Evolutionary conservation across 2,113 vertebrate species (phyloP).

Genomic region (Entomyzon cyanotis): DNA sequence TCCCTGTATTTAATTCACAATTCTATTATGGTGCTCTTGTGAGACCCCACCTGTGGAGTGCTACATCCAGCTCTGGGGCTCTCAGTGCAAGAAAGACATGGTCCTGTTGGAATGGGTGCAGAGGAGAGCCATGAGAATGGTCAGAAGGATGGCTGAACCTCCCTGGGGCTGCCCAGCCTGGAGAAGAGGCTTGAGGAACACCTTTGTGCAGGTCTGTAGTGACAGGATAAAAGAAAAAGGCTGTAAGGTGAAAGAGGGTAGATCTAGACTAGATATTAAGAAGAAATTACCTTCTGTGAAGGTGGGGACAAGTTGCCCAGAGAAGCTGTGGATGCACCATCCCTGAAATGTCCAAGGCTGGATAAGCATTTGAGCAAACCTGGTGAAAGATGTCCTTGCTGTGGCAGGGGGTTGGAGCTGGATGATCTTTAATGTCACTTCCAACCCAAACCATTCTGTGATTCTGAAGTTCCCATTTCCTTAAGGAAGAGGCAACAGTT

Average conservation of each 20-base stretch:
- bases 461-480: neutral
- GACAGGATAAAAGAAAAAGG: too few relatives aligned
- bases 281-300: neutral
- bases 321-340: neutral
- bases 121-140: neutral
- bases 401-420: accelerated
- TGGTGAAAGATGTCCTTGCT: neutral
- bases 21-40: neutral
- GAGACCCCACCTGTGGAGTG: neutral
- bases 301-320: neutral
- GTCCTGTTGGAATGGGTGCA: neutral
- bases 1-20: neutral
- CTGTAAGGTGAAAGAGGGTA: neutral
- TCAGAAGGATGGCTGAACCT: neutral
- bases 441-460: neutral
- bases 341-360: neutral
- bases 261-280: neutral
- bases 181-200: accelerated
- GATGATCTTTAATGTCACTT: neutral
- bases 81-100: neutral
- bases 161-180: neutral
- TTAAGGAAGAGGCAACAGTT: neutral
- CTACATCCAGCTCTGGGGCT: neutral
- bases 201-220: neutral
- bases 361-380: neutral